Evolutionary conservation across 1,140 invertebrate genomes (phyloP).

Genomic region (Formica exsecta): DNA sequence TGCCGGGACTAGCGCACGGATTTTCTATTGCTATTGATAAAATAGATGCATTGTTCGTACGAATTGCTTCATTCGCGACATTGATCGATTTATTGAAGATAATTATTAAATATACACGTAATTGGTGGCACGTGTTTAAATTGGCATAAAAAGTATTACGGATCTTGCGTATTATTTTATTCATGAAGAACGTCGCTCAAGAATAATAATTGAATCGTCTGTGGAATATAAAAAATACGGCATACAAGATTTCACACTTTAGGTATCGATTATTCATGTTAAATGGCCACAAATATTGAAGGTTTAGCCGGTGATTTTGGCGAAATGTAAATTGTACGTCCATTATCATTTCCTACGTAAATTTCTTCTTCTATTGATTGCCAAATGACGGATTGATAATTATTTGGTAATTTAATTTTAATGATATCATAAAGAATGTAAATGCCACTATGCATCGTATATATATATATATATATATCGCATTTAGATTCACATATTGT

Average conservation of each 20-base stretch:
- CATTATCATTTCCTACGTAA: conserved; percentile 7
- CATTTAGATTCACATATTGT: background rate
- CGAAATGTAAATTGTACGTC: conserved; percentile 28
- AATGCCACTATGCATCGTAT: background rate
- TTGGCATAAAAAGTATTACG: conserved; percentile 17
- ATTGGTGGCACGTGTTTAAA: background rate
- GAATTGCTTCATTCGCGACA: background rate
- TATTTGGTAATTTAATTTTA: background rate
- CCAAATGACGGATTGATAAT: background rate
- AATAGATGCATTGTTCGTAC: background rate
- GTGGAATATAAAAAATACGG: conserved; percentile 14
- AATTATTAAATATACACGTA: background rate
- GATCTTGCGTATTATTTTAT: conserved; percentile 12
- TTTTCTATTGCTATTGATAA: background rate
- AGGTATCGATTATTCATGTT: conserved; percentile 32
- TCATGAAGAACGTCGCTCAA: conserved; percentile 23
- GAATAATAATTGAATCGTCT: conserved; percentile 1
- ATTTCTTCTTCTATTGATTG: background rate
- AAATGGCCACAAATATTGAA: conserved; percentile 37
- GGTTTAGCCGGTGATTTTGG: background rate
- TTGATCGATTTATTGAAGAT: background rate
- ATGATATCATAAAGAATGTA: background rate
- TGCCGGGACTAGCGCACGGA: no score
- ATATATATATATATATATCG: background rate
- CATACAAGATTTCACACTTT: conserved; percentile 44